A percentile compares a stretch with the other conserved stretches of the same genome.
Evolutionary conservation across 2,797 vertebrate species (phyloP).

Genomic region (Melopsittacus undulatus): DNA sequence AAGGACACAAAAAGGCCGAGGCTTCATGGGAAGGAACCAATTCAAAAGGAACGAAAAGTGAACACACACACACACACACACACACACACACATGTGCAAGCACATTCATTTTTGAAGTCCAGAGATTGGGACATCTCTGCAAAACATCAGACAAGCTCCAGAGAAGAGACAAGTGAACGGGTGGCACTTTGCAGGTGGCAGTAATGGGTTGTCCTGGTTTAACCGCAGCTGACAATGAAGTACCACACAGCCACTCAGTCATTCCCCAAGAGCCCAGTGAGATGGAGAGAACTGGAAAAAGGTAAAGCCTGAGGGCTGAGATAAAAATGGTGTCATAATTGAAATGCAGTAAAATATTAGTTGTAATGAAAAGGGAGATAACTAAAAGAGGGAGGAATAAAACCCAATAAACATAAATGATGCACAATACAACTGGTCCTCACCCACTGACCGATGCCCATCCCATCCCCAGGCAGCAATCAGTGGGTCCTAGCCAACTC

Average conservation of each 20-base stretch:
- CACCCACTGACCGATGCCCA: not conserved
- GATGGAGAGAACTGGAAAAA: not conserved
- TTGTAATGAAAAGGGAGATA: not conserved
- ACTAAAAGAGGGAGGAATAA: not conserved
- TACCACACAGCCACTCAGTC: not conserved
- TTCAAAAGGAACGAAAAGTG: not conserved
- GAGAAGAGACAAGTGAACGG: not conserved
- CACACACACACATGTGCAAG: rapidly evolving
- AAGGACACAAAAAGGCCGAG: not conserved
- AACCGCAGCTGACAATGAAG: not conserved
- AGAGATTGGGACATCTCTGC: not conserved
- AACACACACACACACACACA: rapidly evolving
- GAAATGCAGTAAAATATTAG: not conserved
- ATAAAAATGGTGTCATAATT: not conserved
- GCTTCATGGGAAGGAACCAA: not conserved
- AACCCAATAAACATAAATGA: not conserved
- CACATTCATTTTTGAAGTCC: not conserved
- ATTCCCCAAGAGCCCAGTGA: not conserved
- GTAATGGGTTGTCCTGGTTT: not conserved
- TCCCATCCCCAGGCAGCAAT: not conserved
- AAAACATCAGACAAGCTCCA: not conserved
- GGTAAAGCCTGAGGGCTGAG: not conserved
- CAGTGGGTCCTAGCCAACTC: not conserved
- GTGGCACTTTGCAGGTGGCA: not conserved
- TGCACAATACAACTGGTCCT: not conserved